Conservation (phyloP, 2,797 vertebrate species). For the Eulemur rubriventer region DNA sequence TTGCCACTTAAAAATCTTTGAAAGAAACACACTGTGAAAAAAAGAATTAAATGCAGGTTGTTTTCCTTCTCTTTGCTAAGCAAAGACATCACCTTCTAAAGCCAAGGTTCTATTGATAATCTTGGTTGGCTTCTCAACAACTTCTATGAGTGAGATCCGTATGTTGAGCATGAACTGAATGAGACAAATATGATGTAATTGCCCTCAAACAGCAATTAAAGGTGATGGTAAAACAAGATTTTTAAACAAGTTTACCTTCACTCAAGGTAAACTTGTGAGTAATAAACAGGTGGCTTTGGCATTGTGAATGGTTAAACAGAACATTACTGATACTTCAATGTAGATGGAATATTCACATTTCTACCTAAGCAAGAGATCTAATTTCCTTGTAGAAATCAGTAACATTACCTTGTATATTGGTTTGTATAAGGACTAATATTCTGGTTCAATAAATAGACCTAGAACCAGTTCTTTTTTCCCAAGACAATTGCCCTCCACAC, state of each 20-base stretch:
- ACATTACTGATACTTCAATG: background rate
- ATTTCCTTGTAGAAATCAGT: background rate
- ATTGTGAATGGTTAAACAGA: background rate
- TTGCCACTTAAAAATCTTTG: conserved; percentile 34
- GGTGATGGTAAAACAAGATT: background rate
- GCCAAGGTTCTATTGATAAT: background rate
- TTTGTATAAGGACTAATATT: background rate
- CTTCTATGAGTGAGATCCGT: background rate
- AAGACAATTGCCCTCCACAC: background rate
- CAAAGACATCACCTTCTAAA: background rate
- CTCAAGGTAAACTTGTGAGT: background rate
- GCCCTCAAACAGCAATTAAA: background rate
- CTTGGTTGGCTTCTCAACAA: conserved; percentile 11
- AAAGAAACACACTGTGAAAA: background rate
- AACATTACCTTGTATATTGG: background rate
- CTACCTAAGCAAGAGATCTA: background rate
- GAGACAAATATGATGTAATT: background rate
- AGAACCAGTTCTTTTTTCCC: background rate
- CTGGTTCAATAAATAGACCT: background rate
- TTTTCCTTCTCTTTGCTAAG: conserved; percentile 18
- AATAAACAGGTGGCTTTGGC: background rate
- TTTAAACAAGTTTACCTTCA: background rate
- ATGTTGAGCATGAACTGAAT: background rate
- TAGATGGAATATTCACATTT: background rate
- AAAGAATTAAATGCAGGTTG: background rate